Percentiles rank a stretch among this genome's conserved stretches.
phyloP scores from a whole-genome alignment of 2,113 vertebrate species.

The Strix aluco region DNA sequence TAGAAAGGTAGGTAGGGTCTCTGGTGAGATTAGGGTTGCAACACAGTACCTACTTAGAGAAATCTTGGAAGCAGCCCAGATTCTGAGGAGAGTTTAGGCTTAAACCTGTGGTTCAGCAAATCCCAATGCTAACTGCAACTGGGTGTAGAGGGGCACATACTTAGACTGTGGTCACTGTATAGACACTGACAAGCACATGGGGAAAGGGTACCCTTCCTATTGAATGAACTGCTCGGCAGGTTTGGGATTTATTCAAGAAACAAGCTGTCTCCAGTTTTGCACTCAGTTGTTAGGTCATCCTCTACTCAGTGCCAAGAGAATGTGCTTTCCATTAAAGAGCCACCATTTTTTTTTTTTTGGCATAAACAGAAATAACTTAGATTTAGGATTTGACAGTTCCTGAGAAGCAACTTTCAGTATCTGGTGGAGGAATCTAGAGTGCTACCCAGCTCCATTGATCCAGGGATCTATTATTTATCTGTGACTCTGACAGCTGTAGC shows the following conservation, averaged over 20 bases:
- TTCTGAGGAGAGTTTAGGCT: background rate
- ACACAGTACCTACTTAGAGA: background rate
- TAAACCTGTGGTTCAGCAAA: background rate
- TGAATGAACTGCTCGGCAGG: background rate
- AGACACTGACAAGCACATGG: background rate
- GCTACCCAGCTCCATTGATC: background rate
- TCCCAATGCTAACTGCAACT: rapidly evolving
- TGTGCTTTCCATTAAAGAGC: background rate
- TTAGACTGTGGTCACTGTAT: background rate
- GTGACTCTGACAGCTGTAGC: background rate
- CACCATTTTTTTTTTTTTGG: rapidly evolving
- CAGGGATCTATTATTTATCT: background rate
- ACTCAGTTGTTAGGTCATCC: background rate
- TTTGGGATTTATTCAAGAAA: background rate
- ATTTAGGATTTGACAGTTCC: background rate
- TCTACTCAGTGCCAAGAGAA: background rate
- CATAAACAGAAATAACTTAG: background rate
- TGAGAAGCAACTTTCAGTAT: background rate
- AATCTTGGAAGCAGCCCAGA: background rate
- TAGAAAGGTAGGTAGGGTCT: background rate
- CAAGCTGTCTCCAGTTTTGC: background rate
- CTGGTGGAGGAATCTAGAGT: background rate
- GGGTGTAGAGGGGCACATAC: background rate
- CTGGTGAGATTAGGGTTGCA: background rate
- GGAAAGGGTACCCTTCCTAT: background rate